These are phyloP conservation scores for Steinernema khuongi DNA, from an alignment of 1,140 invertebrate genomes.

Conservation along the genomic window DNA sequence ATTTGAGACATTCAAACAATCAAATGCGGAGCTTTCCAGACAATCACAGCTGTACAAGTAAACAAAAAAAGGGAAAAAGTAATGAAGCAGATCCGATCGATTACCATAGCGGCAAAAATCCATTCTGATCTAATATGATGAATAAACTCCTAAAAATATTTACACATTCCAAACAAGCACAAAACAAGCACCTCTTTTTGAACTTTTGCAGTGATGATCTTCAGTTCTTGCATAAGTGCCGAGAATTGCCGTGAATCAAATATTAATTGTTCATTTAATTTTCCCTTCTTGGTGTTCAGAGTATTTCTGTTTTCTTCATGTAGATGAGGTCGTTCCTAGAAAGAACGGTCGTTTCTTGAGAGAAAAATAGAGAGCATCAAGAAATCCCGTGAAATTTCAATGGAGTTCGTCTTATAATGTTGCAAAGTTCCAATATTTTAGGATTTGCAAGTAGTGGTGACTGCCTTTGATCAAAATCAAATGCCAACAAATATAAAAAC, in stretches of 20 bases:
- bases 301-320: not conserved
- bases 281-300: conserved; percentile 4
- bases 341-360: too few species aligned
- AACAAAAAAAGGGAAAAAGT: conserved; percentile 96
- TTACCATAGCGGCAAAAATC: conserved; percentile 99
- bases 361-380: too few species aligned
- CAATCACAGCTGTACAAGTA: conserved; percentile 89
- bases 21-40: conserved; percentile 90
- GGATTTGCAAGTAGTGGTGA: too few species aligned
- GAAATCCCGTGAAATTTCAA: not conserved
- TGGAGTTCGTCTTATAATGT: not conserved
- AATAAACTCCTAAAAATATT: conserved; percentile 45
- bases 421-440: too few species aligned
- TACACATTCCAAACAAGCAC: not conserved
- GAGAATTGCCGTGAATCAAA: conserved; percentile 67
- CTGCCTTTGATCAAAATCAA: too few species aligned
- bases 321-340: not conserved
- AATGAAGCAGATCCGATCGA: conserved; percentile 97
- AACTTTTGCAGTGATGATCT: conserved; percentile 71
- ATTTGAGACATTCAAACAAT: too few species aligned
- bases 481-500: too few species aligned
- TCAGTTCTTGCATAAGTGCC: conserved; percentile 87
- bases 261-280: conserved; percentile 35
- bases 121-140: conserved; percentile 69
- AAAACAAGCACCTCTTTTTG: conserved; percentile 60